Evolutionary conservation across 2,888 invertebrate genomes (phyloP).

Genomic region (Tanytarsus gracilentus): DNA sequence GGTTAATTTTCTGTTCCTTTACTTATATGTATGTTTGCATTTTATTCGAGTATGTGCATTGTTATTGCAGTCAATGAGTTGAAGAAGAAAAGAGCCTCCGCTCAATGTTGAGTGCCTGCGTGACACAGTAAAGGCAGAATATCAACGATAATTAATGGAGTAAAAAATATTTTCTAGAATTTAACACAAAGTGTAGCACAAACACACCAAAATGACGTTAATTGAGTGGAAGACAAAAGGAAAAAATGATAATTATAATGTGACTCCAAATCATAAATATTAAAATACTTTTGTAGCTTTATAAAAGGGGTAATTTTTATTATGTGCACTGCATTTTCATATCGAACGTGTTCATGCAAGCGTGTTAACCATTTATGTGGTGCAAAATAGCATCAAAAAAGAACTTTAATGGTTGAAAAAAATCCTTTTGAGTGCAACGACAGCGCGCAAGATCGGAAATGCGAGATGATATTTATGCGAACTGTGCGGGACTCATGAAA

Average conservation of each 20-base stretch:
- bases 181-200: no score
- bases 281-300: neutral
- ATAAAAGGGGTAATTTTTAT: conserved; percentile 13
- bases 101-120: no score
- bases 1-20: no score
- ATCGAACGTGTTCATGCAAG: conserved; percentile 22
- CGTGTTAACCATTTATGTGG: conserved; percentile 20
- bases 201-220: conserved; percentile 8
- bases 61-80: no score
- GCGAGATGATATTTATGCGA: conserved; percentile 1
- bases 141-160: no score
- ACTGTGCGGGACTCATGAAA: conserved; percentile 8
- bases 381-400: conserved; percentile 23
- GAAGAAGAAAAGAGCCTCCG: no score
- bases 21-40: no score
- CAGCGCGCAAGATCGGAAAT: conserved; percentile 18
- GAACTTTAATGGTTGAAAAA: no score
- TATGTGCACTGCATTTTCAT: neutral
- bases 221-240: conserved; percentile 16
- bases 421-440: no score
- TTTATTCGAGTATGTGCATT: no score
- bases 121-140: no score
- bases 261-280: conserved; percentile 23
- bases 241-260: conserved; percentile 21
- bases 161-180: no score